phyloP scores from a whole-genome alignment of 1,140 invertebrate species.

The Charaxes varanes region DNA sequence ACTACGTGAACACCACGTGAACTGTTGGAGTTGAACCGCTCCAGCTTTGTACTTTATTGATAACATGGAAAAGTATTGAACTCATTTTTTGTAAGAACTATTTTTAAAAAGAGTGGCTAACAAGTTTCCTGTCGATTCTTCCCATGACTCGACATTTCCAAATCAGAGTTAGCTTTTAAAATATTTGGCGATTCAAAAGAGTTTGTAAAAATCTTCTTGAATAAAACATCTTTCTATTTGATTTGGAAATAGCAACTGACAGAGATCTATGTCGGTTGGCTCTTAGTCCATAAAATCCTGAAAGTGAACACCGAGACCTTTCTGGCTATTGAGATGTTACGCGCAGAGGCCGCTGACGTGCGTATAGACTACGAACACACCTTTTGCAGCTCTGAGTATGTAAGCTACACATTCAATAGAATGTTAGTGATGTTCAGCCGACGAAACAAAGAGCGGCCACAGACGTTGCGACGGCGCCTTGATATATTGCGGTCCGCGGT shows the following conservation, averaged over 20 bases:
- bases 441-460: slow-evolving; percentile 38
- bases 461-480: slow-evolving; percentile 33
- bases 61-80: too few species aligned
- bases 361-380: slow-evolving; percentile 34
- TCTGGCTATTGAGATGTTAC: slow-evolving; percentile 47
- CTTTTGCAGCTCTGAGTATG: slow-evolving; percentile 36
- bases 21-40: too few species aligned
- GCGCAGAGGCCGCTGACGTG: slow-evolving; percentile 27
- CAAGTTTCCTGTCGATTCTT: too few species aligned
- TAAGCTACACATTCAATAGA: slow-evolving; percentile 43
- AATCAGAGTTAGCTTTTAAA: too few species aligned
- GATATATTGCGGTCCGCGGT: slow-evolving; percentile 29
- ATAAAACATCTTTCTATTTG: neutral
- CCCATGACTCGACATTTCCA: too few species aligned
- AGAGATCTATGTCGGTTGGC: neutral
- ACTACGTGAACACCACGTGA: too few species aligned
- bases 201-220: too few species aligned
- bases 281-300: slow-evolving; percentile 9
- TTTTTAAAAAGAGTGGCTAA: too few species aligned
- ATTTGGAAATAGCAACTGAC: too few species aligned
- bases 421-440: slow-evolving; percentile 38
- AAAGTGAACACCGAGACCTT: slow-evolving; percentile 22
- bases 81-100: too few species aligned
- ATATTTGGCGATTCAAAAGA: too few species aligned
- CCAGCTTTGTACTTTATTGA: too few species aligned